Percentiles rank a stretch among this genome's conserved stretches.
Conservation (phyloP, 64 coral and sea anemone species). For the Orbicella faveolata region DNA sequence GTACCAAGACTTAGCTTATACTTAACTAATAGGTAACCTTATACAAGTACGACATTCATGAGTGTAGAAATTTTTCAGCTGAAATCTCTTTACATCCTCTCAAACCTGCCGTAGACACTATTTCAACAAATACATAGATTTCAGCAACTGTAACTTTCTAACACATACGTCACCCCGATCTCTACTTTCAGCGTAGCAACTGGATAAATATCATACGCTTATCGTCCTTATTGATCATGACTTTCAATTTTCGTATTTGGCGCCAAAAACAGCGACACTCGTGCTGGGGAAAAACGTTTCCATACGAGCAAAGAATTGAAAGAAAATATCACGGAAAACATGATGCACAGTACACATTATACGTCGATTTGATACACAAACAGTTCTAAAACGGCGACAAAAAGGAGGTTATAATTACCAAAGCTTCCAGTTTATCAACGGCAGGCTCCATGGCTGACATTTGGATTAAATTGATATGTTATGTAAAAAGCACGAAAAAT, state of each 20-base stretch:
- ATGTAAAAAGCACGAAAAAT: slow-evolving; percentile 14
- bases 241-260: slow-evolving; percentile 64
- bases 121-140: too few species aligned
- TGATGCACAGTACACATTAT: not conserved
- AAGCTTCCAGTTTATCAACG: slow-evolving; percentile 86
- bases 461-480: not conserved
- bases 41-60: too few species aligned
- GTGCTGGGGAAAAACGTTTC: not conserved
- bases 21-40: too few species aligned
- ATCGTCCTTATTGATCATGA: too few species aligned
- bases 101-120: too few species aligned
- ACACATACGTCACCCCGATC: too few species aligned
- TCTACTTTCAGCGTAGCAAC: too few species aligned
- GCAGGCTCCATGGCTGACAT: slow-evolving; percentile 66
- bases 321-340: not conserved
- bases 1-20: too few species aligned
- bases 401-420: slow-evolving; percentile 60
- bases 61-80: too few species aligned
- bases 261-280: slow-evolving; percentile 52
- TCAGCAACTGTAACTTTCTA: too few species aligned
- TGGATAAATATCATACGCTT: too few species aligned
- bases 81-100: too few species aligned
- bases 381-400: not conserved
- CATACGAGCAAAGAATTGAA: not conserved
- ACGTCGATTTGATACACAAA: not conserved